Base-by-base conservation (phyloP, 2,888 invertebrate species). In the Mechanitis messenoides region DNA sequence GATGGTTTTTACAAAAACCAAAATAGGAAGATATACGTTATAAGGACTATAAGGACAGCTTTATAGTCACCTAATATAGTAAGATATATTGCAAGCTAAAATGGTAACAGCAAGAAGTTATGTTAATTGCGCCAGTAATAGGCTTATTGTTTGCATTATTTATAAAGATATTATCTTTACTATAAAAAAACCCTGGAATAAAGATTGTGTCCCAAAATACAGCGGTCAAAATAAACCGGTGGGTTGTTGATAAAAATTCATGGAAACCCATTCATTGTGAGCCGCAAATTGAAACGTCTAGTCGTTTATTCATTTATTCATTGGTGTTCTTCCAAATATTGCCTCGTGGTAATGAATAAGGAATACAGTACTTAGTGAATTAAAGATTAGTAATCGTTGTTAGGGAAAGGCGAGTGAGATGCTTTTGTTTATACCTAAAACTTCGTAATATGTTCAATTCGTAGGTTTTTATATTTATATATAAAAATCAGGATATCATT, bases 241-340 rank as follows among this genome's bases (percentile, higher is more conserved):
- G 55, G 60, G 31, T 5, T 12, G 53, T 38, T 59, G 50, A 71
- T 71, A 73, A 74, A 75, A 72, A 76, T 74, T 74, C 75, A 75
- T 77, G 73, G 66, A 72, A 70, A 62, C 70, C 68, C 73, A 75
- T 75, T 72, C 68, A 71, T 74, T 67, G 69, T 50, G 56, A 67
- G 63, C 66, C 72, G 66, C 71, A 75, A 77, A 75, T 74, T 76
- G 76, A 75, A 76, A 75, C 58, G 74, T 74, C 74, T 70, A 69
- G 60, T 63, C 63, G 46, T 61, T 56, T 61, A 61, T 64, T 64
- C 62, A 62, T 65, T 67, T 68, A 68, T 68, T 65, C 65, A 67
- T 62, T 61, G 59, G 53, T 60, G 50, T 62, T 61, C 56, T 46
- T 62, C 58, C 62, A 60, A 64, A 63, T 68, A 64, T 58, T 56